phyloP scores from a whole-genome alignment of 1,140 invertebrate species.

The Bombus vancouverensis region DNA sequence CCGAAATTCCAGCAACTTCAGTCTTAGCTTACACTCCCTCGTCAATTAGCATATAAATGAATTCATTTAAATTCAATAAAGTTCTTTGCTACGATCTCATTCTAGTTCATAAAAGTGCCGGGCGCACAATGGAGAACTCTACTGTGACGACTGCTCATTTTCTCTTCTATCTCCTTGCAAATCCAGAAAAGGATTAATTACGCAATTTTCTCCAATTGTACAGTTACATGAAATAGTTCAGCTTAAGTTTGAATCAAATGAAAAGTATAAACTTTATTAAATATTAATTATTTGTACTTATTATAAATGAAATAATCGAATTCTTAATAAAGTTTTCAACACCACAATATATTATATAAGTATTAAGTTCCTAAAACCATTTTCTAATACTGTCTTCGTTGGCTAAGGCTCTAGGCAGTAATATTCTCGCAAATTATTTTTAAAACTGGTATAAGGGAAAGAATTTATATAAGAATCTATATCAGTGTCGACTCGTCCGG shows the following conservation, averaged over 20 bases:
- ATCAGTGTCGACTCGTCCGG: too few species aligned
- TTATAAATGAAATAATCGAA: background rate
- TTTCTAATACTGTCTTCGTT: too few species aligned
- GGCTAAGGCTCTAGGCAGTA: too few species aligned
- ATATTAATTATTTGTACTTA: background rate
- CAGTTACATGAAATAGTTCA: background rate
- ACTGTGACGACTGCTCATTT: conserved; percentile 29
- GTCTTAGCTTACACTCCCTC: background rate
- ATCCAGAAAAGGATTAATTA: background rate
- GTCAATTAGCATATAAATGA: conserved; percentile 47
- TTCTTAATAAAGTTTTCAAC: too few species aligned
- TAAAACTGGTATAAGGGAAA: too few species aligned
- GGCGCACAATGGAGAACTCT: conserved; percentile 6
- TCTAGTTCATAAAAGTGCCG: conserved; percentile 14
- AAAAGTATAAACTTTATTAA: too few species aligned
- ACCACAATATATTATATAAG: too few species aligned
- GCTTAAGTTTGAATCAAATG: background rate
- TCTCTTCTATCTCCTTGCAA: too few species aligned
- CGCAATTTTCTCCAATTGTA: background rate
- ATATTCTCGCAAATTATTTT: too few species aligned
- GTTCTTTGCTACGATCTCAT: background rate
- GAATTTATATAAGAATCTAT: too few species aligned
- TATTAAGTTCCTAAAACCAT: too few species aligned
- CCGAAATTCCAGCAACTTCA: background rate
- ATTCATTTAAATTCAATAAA: conserved; percentile 36